Conservation (phyloP, 2,113 vertebrate genomes). For the Gymnorhina tibicen region DNA sequence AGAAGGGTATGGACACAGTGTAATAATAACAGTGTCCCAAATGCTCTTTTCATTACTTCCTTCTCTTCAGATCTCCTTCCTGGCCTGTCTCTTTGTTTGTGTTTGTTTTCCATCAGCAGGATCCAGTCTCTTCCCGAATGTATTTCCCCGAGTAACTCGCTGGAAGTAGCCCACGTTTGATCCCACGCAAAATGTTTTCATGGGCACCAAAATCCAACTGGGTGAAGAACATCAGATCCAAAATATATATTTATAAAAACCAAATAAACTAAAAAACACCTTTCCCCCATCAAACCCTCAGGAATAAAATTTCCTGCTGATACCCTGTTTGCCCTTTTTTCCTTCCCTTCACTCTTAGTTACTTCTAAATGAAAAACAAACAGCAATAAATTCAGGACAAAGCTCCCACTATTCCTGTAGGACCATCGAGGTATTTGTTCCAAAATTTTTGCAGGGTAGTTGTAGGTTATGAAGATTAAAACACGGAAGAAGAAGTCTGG, state of each 20-base stretch:
- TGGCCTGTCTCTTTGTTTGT: not conserved
- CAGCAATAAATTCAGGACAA: not conserved
- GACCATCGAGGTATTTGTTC: not conserved
- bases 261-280: not conserved
- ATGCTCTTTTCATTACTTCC: conserved; percentile 4
- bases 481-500: not conserved
- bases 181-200: not conserved
- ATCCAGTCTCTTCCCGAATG: not conserved
- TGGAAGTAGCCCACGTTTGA: not conserved
- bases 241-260: not conserved
- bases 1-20: not conserved
- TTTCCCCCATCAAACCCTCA: not conserved
- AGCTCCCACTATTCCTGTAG: not conserved
- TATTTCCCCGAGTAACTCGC: not conserved
- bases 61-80: conserved; percentile 2
- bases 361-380: not conserved
- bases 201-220: not conserved
- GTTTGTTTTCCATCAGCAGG: conserved; percentile 16
- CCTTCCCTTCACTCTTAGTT: not conserved
- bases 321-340: not conserved
- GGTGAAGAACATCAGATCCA: not conserved
- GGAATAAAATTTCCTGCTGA: not conserved
- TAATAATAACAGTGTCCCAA: not conserved
- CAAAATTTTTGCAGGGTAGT: rapidly evolving
- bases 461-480: not conserved